Base-by-base conservation (phyloP, 2,888 invertebrate genomes). In the Chrysina gloriosa region DNA sequence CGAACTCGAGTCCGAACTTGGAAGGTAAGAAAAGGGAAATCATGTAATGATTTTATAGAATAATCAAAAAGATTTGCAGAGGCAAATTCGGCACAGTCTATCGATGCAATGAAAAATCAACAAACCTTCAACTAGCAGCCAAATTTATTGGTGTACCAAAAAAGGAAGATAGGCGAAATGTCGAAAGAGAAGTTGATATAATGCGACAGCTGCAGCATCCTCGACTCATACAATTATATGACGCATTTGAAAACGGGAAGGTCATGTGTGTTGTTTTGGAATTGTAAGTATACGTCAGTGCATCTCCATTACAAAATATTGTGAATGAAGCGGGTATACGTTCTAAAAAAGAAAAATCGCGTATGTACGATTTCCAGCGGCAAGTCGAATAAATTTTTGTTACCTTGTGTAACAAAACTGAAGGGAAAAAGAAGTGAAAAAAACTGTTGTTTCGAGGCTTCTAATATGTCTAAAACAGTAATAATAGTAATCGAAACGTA, bases 11-110 rank as follows among this genome's bases (percentile, higher is more conserved):
- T 90, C 93, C 67, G 95, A 98, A 85, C 91, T 98, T 77, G 98
- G 98, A 82, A 92, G 96, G 97, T 97, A 85, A 89, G 86, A 27
- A 45, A 23, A 19, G 25, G 14, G 39, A 39, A 6, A 31, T 34
- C 14, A 50, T 25, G 36, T 50, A 14, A 23, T 21, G 14, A 47
- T 9, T n/a, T 7, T 42, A 19, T 63, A 47, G n/a, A 36, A 50
- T 50, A 50, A 50, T 50, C 3, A n/a, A 5, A 9, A 16, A 67
- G 48, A 52, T 76, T 84, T 84, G 67, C 85, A 98, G 98, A 79
- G 98, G 98, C 2, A 97, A 97, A 88, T 98, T 98, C 84, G 98
- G 98, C 69, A 96, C 96, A 34, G 98, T 98, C 42, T 97, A 95
- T 85, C 90, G 92, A 79, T 98, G 97, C 84, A 89, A 88, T 63